Conservation (phyloP, 2,113 vertebrate species). For the Cebidichthys violaceus region DNA sequence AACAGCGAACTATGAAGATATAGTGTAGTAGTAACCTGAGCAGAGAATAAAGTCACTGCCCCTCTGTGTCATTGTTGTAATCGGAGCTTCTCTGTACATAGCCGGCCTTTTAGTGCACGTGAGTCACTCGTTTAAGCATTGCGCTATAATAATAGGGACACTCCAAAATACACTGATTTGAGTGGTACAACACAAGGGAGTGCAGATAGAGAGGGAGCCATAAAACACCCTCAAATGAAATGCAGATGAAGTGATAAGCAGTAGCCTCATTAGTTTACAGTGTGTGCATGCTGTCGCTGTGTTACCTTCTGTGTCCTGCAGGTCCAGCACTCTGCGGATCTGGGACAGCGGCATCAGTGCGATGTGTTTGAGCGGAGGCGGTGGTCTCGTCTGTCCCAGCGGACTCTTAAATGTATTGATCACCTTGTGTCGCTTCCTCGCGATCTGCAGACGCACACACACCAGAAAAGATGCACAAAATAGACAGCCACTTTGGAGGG, state of each 20-base stretch:
- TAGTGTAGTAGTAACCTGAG: too few relatives aligned
- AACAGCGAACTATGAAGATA: too few relatives aligned
- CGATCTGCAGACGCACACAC: slow-evolving; percentile 85
- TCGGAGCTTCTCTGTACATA: too few relatives aligned
- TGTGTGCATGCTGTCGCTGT: background rate
- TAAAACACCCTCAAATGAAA: background rate
- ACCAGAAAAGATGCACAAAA: background rate
- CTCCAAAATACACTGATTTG: background rate
- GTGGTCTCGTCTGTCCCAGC: slow-evolving; percentile 90
- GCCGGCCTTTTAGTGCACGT: too few relatives aligned
- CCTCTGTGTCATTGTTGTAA: too few relatives aligned
- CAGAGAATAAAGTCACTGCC: too few relatives aligned
- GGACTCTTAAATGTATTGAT: slow-evolving; percentile 96
- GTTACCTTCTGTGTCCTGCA: slow-evolving; percentile 96
- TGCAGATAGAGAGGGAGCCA: background rate
- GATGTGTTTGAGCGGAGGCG: slow-evolving; percentile 95
- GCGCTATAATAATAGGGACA: background rate
- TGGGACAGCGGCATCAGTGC: slow-evolving; percentile 97
- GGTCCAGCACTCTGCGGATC: slow-evolving; percentile 95
- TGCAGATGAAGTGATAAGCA: background rate
- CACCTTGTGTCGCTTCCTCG: slow-evolving; percentile 96
- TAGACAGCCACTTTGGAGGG: slow-evolving; percentile 10
- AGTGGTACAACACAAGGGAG: background rate
- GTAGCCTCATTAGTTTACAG: background rate
- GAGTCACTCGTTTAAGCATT: background rate